Evolutionary conservation across 1,140 invertebrate species (phyloP).

Genomic region (Chrysopa pallens): DNA sequence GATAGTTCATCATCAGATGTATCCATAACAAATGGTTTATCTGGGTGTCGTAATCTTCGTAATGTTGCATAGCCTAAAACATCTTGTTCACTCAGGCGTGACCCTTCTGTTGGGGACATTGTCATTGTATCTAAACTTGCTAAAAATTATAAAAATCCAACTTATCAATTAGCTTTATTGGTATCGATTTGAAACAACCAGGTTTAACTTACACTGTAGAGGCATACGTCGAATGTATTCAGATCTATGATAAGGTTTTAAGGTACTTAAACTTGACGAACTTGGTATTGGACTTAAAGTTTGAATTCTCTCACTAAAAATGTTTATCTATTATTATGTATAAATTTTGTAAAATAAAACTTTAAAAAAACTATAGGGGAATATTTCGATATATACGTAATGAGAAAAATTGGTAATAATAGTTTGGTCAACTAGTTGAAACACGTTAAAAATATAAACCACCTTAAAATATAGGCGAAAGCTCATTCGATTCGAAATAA

Average conservation of each 20-base stretch:
- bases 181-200: too few relatives aligned
- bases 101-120: slow-evolving; percentile 21
- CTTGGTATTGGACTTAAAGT: slow-evolving; percentile 71
- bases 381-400: too few relatives aligned
- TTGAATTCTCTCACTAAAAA: slow-evolving; percentile 26
- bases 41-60: slow-evolving; percentile 46
- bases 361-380: slow-evolving; percentile 2
- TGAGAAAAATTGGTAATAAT: too few relatives aligned
- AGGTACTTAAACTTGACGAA: slow-evolving; percentile 38
- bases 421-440: too few relatives aligned
- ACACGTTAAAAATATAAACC: too few relatives aligned
- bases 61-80: slow-evolving; percentile 67
- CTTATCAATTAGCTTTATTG: too few relatives aligned
- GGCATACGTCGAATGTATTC: slow-evolving; percentile 28
- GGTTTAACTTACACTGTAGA: slow-evolving; percentile 26
- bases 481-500: too few relatives aligned
- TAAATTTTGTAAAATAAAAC: neutral
- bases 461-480: too few relatives aligned
- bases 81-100: slow-evolving; percentile 46
- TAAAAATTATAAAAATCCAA: too few relatives aligned
- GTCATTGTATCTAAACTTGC: slow-evolving; percentile 5
- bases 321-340: neutral
- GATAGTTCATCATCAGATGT: slow-evolving; percentile 16
- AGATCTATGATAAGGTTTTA: slow-evolving; percentile 19
- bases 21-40: slow-evolving; percentile 27